Conservation (phyloP, 2,888 invertebrate genomes). For the Prosapia bicincta region DNA sequence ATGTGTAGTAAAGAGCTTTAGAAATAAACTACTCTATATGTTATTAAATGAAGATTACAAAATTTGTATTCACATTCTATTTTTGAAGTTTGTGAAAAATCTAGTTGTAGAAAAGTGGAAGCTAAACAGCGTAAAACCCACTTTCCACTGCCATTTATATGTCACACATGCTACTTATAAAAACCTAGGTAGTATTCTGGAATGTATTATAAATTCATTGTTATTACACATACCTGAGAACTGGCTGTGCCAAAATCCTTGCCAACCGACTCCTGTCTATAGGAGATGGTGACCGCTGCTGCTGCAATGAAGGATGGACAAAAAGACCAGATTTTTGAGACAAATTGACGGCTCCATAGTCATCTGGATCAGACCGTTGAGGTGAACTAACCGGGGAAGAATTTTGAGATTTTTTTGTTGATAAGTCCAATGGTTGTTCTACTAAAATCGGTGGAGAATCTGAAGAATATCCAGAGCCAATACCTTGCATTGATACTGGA, state of each 20-base stretch:
- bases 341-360: conserved; percentile 69
- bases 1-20: too few relatives aligned
- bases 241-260: conserved; percentile 50
- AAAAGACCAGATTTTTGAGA: conserved; percentile 65
- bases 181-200: too few relatives aligned
- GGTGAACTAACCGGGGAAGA: conserved; percentile 63
- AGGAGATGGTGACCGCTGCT: conserved; percentile 52
- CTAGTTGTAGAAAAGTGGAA: too few relatives aligned
- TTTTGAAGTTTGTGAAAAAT: too few relatives aligned
- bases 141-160: too few relatives aligned
- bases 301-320: conserved; percentile 45
- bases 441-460: conserved; percentile 34
- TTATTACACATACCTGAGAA: conserved; percentile 25
- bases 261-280: conserved; percentile 50
- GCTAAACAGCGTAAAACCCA: too few relatives aligned
- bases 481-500: background rate
- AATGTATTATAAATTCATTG: too few relatives aligned
- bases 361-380: conserved; percentile 58
- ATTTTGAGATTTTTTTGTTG: conserved; percentile 68
- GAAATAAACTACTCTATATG: too few relatives aligned
- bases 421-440: conserved; percentile 89
- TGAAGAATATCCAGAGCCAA: conserved; percentile 14
- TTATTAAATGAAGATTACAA: too few relatives aligned
- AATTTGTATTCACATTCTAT: too few relatives aligned
- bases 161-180: too few relatives aligned